A percentile compares a stretch with the other conserved stretches of the same genome.
Evolutionary conservation across 1,140 invertebrate genomes (phyloP).

Genomic region (Drosophila melanogaster): DNA sequence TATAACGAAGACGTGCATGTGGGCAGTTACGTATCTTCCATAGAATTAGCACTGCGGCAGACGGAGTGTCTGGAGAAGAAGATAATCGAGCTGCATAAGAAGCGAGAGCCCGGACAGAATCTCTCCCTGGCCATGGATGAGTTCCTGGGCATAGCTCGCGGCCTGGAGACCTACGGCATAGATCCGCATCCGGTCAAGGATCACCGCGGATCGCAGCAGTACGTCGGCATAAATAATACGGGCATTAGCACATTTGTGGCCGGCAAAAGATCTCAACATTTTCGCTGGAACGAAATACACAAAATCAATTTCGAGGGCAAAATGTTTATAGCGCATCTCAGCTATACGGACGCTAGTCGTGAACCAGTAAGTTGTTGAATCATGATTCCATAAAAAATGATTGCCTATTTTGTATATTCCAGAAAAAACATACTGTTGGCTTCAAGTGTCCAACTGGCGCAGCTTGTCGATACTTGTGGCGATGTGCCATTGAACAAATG

Average conservation of each 20-base stretch:
- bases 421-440: slow-evolving; percentile 98
- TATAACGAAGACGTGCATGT: slow-evolving; percentile 95
- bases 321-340: slow-evolving; percentile 98
- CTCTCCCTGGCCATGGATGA: slow-evolving; percentile 72
- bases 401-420: background rate
- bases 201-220: slow-evolving; percentile 89
- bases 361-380: slow-evolving; percentile 82
- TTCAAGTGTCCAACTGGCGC: slow-evolving; percentile 96
- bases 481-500: slow-evolving; percentile 98
- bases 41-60: slow-evolving; percentile 96
- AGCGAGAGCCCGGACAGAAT: slow-evolving; percentile 85
- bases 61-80: slow-evolving; percentile 95
- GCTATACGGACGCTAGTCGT: slow-evolving; percentile 86
- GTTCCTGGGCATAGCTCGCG: slow-evolving; percentile 87
- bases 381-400: too few relatives aligned
- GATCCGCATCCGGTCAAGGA: slow-evolving; percentile 99
- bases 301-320: slow-evolving; percentile 99
- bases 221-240: slow-evolving; percentile 97
- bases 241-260: slow-evolving; percentile 98
- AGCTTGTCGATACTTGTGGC: slow-evolving; percentile 97
- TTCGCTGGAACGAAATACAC: slow-evolving; percentile 97
- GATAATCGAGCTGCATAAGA: slow-evolving; percentile 95
- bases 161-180: slow-evolving; percentile 97
- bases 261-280: slow-evolving; percentile 95
- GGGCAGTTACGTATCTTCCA: slow-evolving; percentile 95